Conservation (phyloP, 2,797 vertebrate genomes). For the Valencia hispanica region DNA sequence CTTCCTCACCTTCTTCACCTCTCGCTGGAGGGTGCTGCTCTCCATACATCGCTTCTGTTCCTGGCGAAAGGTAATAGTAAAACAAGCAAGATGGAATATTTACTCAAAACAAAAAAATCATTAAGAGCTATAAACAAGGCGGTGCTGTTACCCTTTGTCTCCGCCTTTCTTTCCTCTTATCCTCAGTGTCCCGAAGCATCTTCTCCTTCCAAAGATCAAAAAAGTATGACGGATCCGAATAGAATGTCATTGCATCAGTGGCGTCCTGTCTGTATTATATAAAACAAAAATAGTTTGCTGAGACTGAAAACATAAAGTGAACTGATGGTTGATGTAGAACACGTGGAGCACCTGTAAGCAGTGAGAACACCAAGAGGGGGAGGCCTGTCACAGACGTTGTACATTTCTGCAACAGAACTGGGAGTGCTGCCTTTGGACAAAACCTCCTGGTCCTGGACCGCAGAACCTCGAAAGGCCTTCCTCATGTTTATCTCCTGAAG, state of each 20-base stretch:
- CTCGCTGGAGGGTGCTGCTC: conserved; percentile 83
- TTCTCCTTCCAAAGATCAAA: conserved; percentile 95
- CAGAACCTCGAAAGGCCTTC: conserved; percentile 90
- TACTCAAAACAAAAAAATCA: background rate
- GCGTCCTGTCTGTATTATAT: conserved; percentile 84
- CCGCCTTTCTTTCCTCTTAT: conserved; percentile 89
- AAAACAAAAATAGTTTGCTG: conserved; percentile 11
- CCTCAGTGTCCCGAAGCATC: conserved; percentile 92
- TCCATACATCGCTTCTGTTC: conserved; percentile 87
- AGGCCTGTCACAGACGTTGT: conserved; percentile 85
- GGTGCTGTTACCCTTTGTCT: conserved; percentile 82
- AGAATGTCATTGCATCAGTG: conserved; percentile 89
- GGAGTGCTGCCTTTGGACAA: conserved; percentile 86
- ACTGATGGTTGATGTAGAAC: background rate
- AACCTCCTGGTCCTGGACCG: conserved; percentile 89
- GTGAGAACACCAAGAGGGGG: conserved; percentile 87
- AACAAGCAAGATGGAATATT: background rate
- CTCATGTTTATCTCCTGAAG: conserved; percentile 93
- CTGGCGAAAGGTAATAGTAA: conserved; percentile 47
- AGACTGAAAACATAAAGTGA: background rate
- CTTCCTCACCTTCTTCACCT: conserved; percentile 92
- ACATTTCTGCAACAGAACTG: conserved; percentile 85
- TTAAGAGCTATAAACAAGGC: background rate
- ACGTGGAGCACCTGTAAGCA: conserved; percentile 82
- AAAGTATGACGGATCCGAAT: conserved; percentile 93